Conservation (phyloP, 2,797 vertebrate species). For the Cercopithecus hamlyni region DNA sequence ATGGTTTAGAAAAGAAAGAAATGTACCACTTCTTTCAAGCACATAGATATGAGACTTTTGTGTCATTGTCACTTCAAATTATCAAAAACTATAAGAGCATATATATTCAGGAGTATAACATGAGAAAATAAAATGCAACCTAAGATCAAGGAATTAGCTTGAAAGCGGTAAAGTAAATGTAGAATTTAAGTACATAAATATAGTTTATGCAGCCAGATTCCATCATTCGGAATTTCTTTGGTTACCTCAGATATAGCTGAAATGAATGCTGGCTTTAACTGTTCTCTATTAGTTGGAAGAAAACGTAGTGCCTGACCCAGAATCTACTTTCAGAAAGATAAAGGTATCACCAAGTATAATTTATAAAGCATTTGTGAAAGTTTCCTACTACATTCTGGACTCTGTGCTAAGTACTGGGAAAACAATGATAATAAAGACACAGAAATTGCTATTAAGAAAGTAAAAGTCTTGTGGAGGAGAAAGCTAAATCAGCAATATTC, state of each 20-base stretch:
- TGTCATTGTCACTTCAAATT: neutral
- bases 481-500: neutral
- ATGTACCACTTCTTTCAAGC: neutral
- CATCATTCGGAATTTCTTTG: neutral
- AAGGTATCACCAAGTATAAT: neutral
- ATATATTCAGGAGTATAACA: neutral
- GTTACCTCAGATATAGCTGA: neutral
- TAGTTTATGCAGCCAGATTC: neutral
- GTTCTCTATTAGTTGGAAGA: neutral
- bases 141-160: neutral
- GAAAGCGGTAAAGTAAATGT: neutral
- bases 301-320: neutral
- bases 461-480: neutral
- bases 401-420: neutral
- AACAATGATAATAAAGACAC: neutral
- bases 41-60: neutral
- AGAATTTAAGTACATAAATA: neutral
- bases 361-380: neutral
- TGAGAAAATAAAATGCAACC: neutral
- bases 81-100: neutral
- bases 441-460: neutral
- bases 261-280: neutral
- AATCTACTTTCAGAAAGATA: neutral
- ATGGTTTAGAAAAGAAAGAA: neutral
- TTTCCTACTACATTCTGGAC: neutral